Base-by-base conservation (phyloP, 2,113 vertebrate genomes). In the Lagenorhynchus albirostris region DNA sequence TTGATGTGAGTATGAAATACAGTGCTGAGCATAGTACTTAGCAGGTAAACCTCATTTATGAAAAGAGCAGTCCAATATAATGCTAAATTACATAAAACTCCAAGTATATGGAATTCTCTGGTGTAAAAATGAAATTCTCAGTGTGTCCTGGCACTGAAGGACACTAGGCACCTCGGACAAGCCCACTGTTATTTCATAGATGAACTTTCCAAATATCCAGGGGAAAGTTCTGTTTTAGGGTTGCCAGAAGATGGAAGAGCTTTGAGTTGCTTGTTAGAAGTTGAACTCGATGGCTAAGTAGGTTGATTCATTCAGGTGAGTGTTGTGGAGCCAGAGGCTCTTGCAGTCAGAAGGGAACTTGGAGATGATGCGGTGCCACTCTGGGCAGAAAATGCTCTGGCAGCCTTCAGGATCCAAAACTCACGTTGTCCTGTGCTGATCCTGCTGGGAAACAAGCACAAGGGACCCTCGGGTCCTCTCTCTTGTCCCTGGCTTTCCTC, bases 81-180 rank as follows among this genome's bases (percentile, higher is more conserved):
- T 79, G 58, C 15, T 76, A 79, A 81, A 53, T 74, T 53, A 68
- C 60, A 26, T 62, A 36, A 93, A 63, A 8, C 26, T 89, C 33
- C 71, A 80, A 92, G 38, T 60, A 11, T 76, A 10, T 92, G 84
- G 21, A 86, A 82, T 91, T 89, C 91, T 88, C 21, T 73, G 76
- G 17, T 50, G 26, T 67, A 38, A 58, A 60, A 82, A 79, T 29
- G 63, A 73, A 68, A 82, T 31, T 89, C 80, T 89, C 55, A 33
- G 13, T 62, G 0, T 81, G 21, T 85, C 29, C 21, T 92, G 77
- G 26, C 36, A 63, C 23, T 44, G 73, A 94, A 85, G 23, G 25
- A 36, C 44, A 50, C 26, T 33, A 58, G 82, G 26, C 21, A 71
- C n/a, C 50, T 92, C 58, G 36, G 44, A 92, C 41, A 89, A 92